A percentile compares a stretch with the other conserved stretches of the same genome.
These are phyloP conservation scores for Oreochromis mossambicus DNA, from an alignment of 2,797 vertebrate species.

Conservation along the genomic window DNA sequence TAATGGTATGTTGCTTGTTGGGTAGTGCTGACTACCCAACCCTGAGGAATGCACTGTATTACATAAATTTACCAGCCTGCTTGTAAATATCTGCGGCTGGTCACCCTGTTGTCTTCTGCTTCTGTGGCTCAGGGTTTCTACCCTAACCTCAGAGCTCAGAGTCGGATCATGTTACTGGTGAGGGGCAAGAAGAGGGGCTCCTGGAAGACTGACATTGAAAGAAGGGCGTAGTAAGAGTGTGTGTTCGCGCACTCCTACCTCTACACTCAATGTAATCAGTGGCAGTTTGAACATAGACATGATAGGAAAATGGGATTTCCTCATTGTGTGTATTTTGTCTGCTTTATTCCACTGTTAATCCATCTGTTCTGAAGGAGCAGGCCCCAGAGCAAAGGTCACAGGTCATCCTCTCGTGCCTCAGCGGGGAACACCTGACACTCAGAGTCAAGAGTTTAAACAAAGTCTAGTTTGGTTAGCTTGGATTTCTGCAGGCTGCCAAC, in stretches of 20 bases:
- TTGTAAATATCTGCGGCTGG: constrained; percentile 6
- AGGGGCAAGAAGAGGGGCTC: constrained; percentile 43
- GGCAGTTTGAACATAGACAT: constrained; percentile 5
- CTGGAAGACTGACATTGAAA: constrained; percentile 25
- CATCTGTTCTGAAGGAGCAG: neutral
- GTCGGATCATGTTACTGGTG: constrained; percentile 57
- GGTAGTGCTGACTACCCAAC: neutral
- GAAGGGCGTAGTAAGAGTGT: neutral
- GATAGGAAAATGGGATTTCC: constrained; percentile 20
- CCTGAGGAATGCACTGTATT: neutral
- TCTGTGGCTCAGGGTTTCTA: constrained; percentile 39
- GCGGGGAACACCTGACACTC: constrained; percentile 49
- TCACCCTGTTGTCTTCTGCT: constrained; percentile 28
- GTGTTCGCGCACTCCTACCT: neutral
- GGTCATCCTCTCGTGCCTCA: constrained; percentile 19
- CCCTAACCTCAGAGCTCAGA: constrained; percentile 31
- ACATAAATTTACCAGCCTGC: neutral
- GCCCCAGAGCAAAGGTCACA: constrained; percentile 26
- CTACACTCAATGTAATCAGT: neutral
- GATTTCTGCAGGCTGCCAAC: constrained; percentile 11
- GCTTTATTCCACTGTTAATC: constrained; percentile 9
- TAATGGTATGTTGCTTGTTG: neutral
- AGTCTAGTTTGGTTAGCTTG: constrained; percentile 26
- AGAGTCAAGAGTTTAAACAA: constrained; percentile 66
- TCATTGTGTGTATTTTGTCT: neutral